Evolutionary conservation across 2,113 vertebrate genomes (phyloP).

Genomic region (Sprattus sprattus): DNA sequence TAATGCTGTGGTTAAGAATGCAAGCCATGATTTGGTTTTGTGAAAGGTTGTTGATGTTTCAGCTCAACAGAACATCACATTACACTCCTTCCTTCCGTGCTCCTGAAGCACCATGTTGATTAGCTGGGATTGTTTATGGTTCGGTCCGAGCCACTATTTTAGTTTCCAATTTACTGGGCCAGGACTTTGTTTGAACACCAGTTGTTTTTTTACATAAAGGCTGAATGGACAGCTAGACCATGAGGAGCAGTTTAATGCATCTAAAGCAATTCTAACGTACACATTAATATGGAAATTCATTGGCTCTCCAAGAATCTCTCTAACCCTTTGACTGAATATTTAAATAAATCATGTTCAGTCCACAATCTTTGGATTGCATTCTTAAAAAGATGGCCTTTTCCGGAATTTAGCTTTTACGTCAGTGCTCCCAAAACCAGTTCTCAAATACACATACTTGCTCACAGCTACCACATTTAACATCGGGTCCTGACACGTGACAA

Average conservation of each 20-base stretch:
- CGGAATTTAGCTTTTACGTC: neutral
- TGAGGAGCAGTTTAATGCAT: neutral
- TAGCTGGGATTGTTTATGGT: too few species aligned
- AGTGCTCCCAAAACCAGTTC: conserved; percentile 16
- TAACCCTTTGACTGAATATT: neutral
- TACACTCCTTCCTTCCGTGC: too few species aligned
- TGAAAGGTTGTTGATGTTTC: too few species aligned
- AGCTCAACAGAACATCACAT: too few species aligned
- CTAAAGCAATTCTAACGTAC: neutral
- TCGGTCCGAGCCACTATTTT: too few species aligned
- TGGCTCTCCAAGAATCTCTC: neutral
- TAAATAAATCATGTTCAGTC: neutral
- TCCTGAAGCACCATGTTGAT: too few species aligned
- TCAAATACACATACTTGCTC: conserved; percentile 36
- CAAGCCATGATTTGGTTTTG: too few species aligned
- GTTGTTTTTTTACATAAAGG: too few species aligned
- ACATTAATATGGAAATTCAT: neutral
- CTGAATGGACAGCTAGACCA: too few species aligned
- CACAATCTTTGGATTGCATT: neutral
- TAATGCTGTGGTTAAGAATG: neutral
- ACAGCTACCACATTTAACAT: conserved; percentile 36
- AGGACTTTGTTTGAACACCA: too few species aligned
- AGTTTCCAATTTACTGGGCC: too few species aligned
- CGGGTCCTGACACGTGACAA: conserved; percentile 22
- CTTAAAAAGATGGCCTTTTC: neutral